These are phyloP conservation scores for Meloe dianella DNA, from an alignment of 2,888 invertebrate genomes.

Conservation along the genomic window DNA sequence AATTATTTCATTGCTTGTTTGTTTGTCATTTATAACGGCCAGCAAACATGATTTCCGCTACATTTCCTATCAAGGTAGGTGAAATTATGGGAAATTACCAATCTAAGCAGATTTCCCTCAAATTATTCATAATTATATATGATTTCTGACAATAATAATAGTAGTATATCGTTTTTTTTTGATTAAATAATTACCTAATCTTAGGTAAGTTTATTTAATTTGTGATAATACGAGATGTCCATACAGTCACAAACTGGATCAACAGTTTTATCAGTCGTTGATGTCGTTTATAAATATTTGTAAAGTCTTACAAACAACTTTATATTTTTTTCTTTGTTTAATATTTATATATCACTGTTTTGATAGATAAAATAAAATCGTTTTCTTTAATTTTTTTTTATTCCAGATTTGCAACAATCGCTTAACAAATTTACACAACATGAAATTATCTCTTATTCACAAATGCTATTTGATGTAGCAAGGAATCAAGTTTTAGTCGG, in stretches of 20 bases:
- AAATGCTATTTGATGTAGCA: slow-evolving; percentile 85
- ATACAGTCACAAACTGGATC: neutral
- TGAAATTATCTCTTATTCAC: slow-evolving; percentile 78
- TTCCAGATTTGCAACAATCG: slow-evolving; percentile 73
- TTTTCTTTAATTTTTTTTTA: neutral
- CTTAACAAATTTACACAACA: slow-evolving; percentile 74
- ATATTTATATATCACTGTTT: slow-evolving; percentile 12
- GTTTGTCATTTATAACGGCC: slow-evolving; percentile 29
- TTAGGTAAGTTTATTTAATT: slow-evolving; percentile 10
- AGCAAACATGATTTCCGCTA: slow-evolving; percentile 45
- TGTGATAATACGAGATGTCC: neutral
- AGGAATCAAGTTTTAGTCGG: slow-evolving; percentile 89
- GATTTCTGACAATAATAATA: neutral
- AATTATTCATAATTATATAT: neutral
- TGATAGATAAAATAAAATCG: slow-evolving; percentile 11
- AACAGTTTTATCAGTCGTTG: slow-evolving; percentile 17
- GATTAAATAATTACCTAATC: slow-evolving; percentile 14
- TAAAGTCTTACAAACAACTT: neutral
- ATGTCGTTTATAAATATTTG: slow-evolving; percentile 16
- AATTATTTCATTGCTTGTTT: slow-evolving; percentile 31
- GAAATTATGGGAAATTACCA: neutral
- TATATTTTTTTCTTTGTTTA: neutral
- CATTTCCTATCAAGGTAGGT: slow-evolving; percentile 49
- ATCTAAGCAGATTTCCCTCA: neutral
- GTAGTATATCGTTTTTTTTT: neutral